These are phyloP conservation scores for Asbolus verrucosus DNA, from an alignment of 1,140 invertebrate genomes.

Conservation along the genomic window DNA sequence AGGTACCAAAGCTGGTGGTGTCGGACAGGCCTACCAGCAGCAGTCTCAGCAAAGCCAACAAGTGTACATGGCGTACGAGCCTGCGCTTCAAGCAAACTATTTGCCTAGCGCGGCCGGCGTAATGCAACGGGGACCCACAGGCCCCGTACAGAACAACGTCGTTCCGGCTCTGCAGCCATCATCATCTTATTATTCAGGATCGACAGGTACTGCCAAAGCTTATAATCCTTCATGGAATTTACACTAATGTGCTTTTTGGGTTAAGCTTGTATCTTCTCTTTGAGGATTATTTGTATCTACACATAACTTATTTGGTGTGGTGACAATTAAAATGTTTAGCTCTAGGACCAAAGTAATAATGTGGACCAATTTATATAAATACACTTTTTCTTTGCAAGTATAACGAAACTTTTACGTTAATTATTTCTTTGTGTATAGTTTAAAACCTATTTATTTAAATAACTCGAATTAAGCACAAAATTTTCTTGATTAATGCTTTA, in stretches of 20 bases:
- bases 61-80: constrained; percentile 63
- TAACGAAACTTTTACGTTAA: constrained; percentile 4
- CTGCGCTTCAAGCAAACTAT: constrained; percentile 62
- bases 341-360: constrained; percentile 36
- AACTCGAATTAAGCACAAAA: constrained; percentile 8
- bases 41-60: constrained; percentile 64
- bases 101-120: constrained; percentile 61
- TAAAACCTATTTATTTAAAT: constrained; percentile 3
- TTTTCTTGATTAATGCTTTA: constrained; percentile 9
- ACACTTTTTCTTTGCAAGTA: neutral
- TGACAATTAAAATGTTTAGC: constrained; percentile 32
- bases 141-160: constrained; percentile 62
- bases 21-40: constrained; percentile 64
- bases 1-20: constrained; percentile 64
- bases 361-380: neutral
- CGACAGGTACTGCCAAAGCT: constrained; percentile 61
- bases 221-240: constrained; percentile 56
- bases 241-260: constrained; percentile 55
- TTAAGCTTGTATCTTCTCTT: constrained; percentile 43
- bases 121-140: constrained; percentile 62
- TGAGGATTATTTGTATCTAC: constrained; percentile 21
- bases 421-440: neutral
- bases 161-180: constrained; percentile 62
- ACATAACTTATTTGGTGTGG: constrained; percentile 23
- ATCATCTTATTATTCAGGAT: constrained; percentile 64